These are phyloP conservation scores for Paradisaea rubra DNA, from an alignment of 2,113 vertebrate species.

Conservation along the genomic window DNA sequence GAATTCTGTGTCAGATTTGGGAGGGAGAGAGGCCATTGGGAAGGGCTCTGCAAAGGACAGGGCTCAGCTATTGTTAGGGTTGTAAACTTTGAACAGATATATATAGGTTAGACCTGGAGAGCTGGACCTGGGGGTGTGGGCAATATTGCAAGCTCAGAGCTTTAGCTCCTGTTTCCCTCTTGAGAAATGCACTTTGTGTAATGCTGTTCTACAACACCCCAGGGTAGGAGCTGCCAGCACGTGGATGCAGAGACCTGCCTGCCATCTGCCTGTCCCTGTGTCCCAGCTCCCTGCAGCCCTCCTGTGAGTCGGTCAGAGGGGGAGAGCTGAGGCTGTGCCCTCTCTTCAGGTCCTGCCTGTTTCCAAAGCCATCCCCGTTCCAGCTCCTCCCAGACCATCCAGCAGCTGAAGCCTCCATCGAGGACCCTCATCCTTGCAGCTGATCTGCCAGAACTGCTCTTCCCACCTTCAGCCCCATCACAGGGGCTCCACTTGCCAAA, in stretches of 20 bases:
- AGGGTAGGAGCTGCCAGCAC: not conserved
- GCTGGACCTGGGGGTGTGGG: not conserved
- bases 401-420: not conserved
- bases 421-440: not conserved
- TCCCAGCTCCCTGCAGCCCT: not conserved
- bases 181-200: not conserved
- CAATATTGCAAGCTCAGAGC: not conserved
- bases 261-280: not conserved
- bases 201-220: not conserved
- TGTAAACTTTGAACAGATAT: not conserved
- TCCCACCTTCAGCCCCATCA: not conserved
- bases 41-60: not conserved
- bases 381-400: not conserved
- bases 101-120: not conserved
- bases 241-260: not conserved
- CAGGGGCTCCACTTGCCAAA: not conserved
- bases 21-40: not conserved
- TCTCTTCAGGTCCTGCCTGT: not conserved
- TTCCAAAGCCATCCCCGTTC: not conserved
- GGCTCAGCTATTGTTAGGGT: not conserved
- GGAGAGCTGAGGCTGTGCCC: not conserved
- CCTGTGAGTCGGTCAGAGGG: accelerated
- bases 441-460: not conserved
- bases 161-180: not conserved
- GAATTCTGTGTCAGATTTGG: not conserved